Conservation (phyloP, 2,797 vertebrate genomes). For the Balearica regulorum region DNA sequence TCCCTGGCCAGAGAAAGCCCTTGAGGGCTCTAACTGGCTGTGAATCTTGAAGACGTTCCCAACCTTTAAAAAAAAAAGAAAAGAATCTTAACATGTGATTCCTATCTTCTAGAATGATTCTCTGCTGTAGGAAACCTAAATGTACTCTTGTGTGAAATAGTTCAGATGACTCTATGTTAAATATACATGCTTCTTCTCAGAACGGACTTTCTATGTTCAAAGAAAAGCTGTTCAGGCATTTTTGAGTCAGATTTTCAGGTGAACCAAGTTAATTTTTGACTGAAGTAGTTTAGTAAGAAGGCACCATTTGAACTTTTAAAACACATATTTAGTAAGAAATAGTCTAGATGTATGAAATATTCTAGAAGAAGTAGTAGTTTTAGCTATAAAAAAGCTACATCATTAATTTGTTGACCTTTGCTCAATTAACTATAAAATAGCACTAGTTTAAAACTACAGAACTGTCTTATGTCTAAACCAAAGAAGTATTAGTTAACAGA, state of each 20-base stretch:
- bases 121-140: background rate
- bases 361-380: background rate
- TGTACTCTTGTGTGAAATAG: background rate
- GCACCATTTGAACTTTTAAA: background rate
- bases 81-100: background rate
- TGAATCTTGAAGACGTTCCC: background rate
- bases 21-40: background rate
- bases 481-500: background rate
- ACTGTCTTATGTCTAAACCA: background rate
- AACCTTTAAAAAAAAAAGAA: no score
- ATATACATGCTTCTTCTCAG: background rate
- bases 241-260: background rate
- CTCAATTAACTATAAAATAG: background rate
- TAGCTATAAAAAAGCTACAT: background rate
- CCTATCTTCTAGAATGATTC: background rate
- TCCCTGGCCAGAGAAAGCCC: constrained; percentile 27
- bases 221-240: background rate
- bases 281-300: background rate
- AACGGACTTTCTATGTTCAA: background rate
- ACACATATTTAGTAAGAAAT: background rate
- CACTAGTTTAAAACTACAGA: background rate
- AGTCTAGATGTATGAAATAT: background rate
- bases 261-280: background rate
- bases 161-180: background rate
- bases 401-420: background rate